Percentiles rank a stretch among this genome's conserved stretches.
These are phyloP conservation scores for Nyctalus aviator DNA, from an alignment of 2,797 vertebrate genomes.

Conservation along the genomic window DNA sequence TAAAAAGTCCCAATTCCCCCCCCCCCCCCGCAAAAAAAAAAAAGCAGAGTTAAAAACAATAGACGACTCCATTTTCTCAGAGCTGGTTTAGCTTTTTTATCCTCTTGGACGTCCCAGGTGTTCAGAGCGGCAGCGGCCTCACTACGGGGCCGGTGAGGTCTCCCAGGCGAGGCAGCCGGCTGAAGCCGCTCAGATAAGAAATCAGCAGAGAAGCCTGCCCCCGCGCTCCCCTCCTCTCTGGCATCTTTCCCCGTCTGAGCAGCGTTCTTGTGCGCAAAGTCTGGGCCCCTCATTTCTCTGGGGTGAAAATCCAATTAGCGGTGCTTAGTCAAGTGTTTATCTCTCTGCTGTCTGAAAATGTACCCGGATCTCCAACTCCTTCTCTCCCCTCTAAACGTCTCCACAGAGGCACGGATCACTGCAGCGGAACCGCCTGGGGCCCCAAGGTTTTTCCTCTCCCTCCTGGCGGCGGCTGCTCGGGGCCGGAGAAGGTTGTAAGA, in stretches of 20 bases:
- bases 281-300: not conserved
- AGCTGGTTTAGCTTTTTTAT: not conserved
- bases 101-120: not conserved
- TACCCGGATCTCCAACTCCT: conserved; percentile 12
- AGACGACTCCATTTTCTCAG: not conserved
- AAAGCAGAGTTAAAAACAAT: not conserved
- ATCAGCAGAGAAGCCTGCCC: not conserved
- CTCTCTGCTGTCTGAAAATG: not conserved
- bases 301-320: conserved; percentile 61
- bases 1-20: too few relatives aligned
- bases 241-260: not conserved
- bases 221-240: not conserved
- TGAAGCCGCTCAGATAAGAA: not conserved
- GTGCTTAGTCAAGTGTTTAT: conserved; percentile 52
- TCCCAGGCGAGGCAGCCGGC: too few relatives aligned
- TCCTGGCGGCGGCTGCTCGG: not conserved
- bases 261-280: not conserved
- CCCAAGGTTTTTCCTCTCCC: not conserved
- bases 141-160: rapidly evolving
- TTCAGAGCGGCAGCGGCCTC: not conserved
- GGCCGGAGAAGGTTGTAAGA: not conserved
- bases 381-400: not conserved
- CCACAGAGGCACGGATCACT: not conserved
- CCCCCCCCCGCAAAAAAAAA: too few relatives aligned
- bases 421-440: not conserved